These are phyloP conservation scores for Thymelicus acteon DNA, from an alignment of 2,888 invertebrate species.

Conservation along the genomic window DNA sequence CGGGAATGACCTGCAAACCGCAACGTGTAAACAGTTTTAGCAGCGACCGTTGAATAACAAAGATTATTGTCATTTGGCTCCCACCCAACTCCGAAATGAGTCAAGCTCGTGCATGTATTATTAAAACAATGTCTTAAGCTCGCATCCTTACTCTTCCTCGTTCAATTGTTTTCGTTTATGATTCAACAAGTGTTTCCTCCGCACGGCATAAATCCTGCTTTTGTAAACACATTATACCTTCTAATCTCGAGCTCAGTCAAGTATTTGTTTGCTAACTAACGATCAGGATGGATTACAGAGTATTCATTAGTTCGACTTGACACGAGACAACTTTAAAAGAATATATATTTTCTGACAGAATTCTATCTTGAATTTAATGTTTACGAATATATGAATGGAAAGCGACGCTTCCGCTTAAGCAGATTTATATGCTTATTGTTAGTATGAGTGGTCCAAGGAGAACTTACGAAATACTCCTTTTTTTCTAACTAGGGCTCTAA, in stretches of 20 bases:
- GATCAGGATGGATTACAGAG: slow-evolving; percentile 11
- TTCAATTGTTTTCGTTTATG: slow-evolving; percentile 60
- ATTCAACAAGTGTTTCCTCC: slow-evolving; percentile 53
- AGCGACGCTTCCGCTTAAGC: too few relatives aligned
- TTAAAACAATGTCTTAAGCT: slow-evolving; percentile 60
- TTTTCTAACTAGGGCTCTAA: too few relatives aligned
- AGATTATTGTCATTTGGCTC: slow-evolving; percentile 53
- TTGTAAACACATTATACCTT: slow-evolving; percentile 41
- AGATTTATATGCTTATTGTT: too few relatives aligned
- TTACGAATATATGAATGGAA: too few relatives aligned
- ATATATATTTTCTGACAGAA: background rate
- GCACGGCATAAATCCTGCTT: slow-evolving; percentile 30
- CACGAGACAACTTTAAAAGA: background rate
- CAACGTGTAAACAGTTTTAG: slow-evolving; percentile 38
- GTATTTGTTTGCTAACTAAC: slow-evolving; percentile 1
- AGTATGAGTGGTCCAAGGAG: too few relatives aligned
- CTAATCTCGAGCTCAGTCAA: slow-evolving; percentile 40
- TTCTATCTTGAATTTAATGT: too few relatives aligned
- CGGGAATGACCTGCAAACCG: slow-evolving; percentile 18
- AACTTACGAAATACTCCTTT: too few relatives aligned
- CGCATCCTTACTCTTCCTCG: slow-evolving; percentile 61
- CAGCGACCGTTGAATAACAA: slow-evolving; percentile 43
- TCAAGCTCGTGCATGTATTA: slow-evolving; percentile 54
- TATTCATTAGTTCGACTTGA: background rate
- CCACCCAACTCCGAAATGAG: slow-evolving; percentile 51